Evolutionary conservation across 2,113 vertebrate species (phyloP), one percentile per base, ranked within the genome.

Genomic region (Calyptommatus sinebrachiatus): DNA sequence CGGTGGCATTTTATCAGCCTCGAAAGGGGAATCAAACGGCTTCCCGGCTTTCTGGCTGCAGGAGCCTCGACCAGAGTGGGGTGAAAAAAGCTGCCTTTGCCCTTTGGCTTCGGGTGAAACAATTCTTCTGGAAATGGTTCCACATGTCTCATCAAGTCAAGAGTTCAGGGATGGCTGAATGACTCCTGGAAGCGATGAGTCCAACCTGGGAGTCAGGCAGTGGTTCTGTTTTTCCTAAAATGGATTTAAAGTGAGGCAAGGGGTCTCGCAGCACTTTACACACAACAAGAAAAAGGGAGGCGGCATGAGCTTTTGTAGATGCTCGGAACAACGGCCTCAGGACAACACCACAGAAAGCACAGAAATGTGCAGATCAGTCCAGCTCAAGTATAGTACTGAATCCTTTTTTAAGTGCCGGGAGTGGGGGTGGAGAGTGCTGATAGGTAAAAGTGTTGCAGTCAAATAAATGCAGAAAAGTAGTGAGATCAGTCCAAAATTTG

Each of bases 1-100:
- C 93, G 93, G 92, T 93, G 93, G 93, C 90, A 93, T 95, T 94
- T 94, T 94, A 94, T 94, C 93, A 95, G 92, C 90, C 63, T 88
- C 20, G 63, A 82, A 71, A 69, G 79, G 46, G 73, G 81, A 21
- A 20, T 57, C 91, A 89, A 94, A 93, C 81, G 85, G 86, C 91
- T 94, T 76, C 77, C 84, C 45, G 80, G 88, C 93, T 85, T 86
- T 20, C 81, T 81, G 72, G 78, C 83, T 83, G 83, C 69, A 21
- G 16, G 28, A 76, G 71, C 18, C 72, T 8, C 73, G 83, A 62
- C 46, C 68, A 69, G 83, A 84, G 86, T 83, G 53, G 83, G 79
- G 22, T 18, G 79, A 71, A 73, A 8, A 31, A 60, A 29, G 29
- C 31, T 8, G 12, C 4, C 1, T 68, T n/a, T 71, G 53, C 20